Evolutionary conservation across 2,113 vertebrate species (phyloP), one percentile per base, ranked within the genome.

Genomic region (Osmerus eperlanus): DNA sequence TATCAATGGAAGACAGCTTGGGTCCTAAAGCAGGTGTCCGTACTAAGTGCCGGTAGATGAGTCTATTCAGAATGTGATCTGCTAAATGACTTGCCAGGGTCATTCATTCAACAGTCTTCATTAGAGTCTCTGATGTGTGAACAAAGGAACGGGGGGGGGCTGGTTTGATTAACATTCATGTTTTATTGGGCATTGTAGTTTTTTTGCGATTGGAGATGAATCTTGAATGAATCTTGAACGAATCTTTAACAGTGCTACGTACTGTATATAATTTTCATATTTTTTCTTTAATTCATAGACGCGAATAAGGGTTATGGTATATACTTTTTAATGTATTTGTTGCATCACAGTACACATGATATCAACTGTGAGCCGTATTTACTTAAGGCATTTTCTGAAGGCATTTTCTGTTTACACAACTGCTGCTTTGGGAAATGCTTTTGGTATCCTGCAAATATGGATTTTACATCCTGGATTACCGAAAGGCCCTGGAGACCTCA

Each of bases 1-100:
- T 51, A 68, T 87, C 85, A 76, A 52, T 77, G 67, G 41, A 63
- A 13, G 71, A 60, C 86, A 78, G 84, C 78, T 76, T 19, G 75
- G 70, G 61, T 85, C 66, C 79, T 56, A 3, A 7, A 76, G 67
- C 70, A 3, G 62, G 68, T 71, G 78, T 28, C 75, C 66, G 80
- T 70, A 59, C 79, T 71, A 41, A 82, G 72, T 75, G 75, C 67
- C 67, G 1, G 59, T 62, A 71, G 64, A 69, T 51, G 3, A 32
- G 54, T 56, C 75, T 64, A 83, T 82, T 78, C 78, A 83, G 59
- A 19, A 66, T 25, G 71, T 16, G 56, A 52, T 66, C 65, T 53
- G 60, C 41, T 7, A 16, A 75, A 72, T 72, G 58, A 4, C 53
- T 60, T 0, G 18, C 64, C 3, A 56, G 60, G 0, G 53, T 85